These are phyloP conservation scores for Leucania comma DNA, from an alignment of 2,888 invertebrate genomes.

Conservation along the genomic window DNA sequence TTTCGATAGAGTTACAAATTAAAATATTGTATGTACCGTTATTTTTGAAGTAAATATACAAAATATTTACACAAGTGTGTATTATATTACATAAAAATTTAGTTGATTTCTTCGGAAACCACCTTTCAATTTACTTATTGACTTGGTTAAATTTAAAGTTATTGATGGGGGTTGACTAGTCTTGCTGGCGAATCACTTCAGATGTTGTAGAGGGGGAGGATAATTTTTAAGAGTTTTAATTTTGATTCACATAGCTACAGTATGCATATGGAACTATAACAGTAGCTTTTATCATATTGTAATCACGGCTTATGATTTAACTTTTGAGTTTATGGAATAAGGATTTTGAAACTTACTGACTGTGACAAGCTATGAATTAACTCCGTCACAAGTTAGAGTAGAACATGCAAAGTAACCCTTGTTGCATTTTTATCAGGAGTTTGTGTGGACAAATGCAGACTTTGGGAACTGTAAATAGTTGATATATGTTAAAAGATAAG, in stretches of 20 bases:
- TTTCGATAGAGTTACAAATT: conserved; percentile 89
- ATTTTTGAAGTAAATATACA: conserved; percentile 91
- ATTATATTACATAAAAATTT: conserved; percentile 86
- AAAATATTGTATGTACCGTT: conserved; percentile 90
- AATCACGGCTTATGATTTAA: conserved; percentile 88
- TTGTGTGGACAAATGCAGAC: conserved; percentile 89
- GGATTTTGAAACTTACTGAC: conserved; percentile 82
- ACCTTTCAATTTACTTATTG: conserved; percentile 60
- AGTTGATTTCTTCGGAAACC: conserved; percentile 69
- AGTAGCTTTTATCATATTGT: conserved; percentile 88
- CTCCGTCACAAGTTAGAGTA: conserved; percentile 90
- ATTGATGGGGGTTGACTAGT: conserved; percentile 62
- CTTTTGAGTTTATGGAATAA: conserved; percentile 83
- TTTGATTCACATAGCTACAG: conserved; percentile 84
- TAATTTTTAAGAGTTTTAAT: conserved; percentile 81
- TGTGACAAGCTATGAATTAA: conserved; percentile 88
- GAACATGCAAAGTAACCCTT: conserved; percentile 88
- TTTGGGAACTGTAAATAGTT: conserved; percentile 90
- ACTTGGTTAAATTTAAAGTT: conserved; percentile 55
- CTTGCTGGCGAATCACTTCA: conserved; percentile 73
- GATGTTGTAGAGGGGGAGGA: conserved; percentile 84
- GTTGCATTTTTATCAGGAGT: conserved; percentile 89
- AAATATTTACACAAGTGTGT: conserved; percentile 90
- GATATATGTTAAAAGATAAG: conserved; percentile 89
- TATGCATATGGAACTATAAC: conserved; percentile 84